Conservation (phyloP, 2,888 invertebrate genomes). For the Barypeithes pellucidus region DNA sequence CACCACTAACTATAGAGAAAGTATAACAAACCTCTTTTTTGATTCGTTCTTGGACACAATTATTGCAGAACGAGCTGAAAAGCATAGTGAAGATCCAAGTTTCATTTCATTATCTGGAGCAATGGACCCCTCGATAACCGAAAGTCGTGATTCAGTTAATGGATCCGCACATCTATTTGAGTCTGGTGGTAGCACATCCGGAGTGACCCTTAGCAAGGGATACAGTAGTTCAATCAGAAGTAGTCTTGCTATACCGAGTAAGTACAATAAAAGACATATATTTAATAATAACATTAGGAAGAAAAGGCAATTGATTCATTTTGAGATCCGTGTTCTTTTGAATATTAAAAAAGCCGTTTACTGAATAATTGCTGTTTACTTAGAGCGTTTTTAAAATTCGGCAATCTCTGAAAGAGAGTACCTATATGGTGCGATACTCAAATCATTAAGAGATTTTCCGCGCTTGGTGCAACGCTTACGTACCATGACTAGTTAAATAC, state of each 20-base stretch:
- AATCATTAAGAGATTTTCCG: no score
- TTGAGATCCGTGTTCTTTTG: no score
- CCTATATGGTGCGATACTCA: no score
- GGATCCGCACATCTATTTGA: background rate
- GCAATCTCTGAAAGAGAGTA: no score
- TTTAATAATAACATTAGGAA: no score
- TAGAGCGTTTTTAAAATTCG: no score
- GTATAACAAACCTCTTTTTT: slow-evolving; percentile 59
- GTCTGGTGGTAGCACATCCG: background rate
- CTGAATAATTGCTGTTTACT: no score
- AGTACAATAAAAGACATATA: background rate
- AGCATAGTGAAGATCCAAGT: background rate
- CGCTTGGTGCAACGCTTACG: no score
- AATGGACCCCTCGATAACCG: background rate
- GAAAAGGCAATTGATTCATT: no score
- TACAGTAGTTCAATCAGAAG: background rate
- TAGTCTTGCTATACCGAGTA: background rate
- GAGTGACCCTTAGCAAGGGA: background rate
- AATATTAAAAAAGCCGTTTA: no score
- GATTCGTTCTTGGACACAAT: slow-evolving; percentile 58
- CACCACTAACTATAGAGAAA: slow-evolving; percentile 57
- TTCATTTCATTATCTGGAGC: background rate
- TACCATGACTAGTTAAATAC: no score
- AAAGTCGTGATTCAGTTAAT: background rate
- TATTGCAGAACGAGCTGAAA: slow-evolving; percentile 38